These are phyloP conservation scores for Ditula angustiorana DNA, from an alignment of 2,888 invertebrate genomes.

Conservation along the genomic window DNA sequence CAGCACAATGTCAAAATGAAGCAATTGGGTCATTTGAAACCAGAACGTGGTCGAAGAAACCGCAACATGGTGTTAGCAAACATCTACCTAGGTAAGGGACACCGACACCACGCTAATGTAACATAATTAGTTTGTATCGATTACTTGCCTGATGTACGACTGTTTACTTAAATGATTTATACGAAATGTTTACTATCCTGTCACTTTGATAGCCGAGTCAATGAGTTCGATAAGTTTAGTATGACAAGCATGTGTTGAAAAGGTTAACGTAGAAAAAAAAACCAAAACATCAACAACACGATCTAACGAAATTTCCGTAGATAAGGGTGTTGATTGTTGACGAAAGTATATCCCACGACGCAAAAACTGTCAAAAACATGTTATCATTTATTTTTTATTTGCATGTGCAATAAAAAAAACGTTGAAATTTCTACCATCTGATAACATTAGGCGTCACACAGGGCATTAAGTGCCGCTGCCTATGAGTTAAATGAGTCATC, in stretches of 20 bases:
- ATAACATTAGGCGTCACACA: neutral
- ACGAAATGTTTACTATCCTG: neutral
- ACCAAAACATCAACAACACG: neutral
- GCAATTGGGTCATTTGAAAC: constrained; percentile 78
- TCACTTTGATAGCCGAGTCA: neutral
- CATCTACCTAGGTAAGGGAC: constrained; percentile 50
- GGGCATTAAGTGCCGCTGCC: neutral
- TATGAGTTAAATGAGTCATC: constrained; percentile 1
- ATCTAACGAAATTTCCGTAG: neutral
- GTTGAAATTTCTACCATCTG: neutral
- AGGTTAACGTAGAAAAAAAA: neutral
- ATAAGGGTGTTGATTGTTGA: constrained; percentile 23
- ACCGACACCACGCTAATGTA: constrained; percentile 26
- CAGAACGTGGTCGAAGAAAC: constrained; percentile 72
- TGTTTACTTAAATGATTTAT: neutral
- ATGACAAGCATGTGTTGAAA: too few species aligned
- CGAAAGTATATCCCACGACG: constrained; percentile 19
- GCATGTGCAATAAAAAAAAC: neutral
- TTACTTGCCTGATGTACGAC: neutral
- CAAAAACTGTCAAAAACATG: constrained; percentile 18
- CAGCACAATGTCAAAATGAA: constrained; percentile 75
- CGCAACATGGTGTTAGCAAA: constrained; percentile 72
- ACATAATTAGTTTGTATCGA: constrained; percentile 25
- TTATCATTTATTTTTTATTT: neutral
- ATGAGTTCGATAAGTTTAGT: neutral